phyloP scores from a whole-genome alignment of 1,140 invertebrate species.

The Drosophila littoralis region DNA sequence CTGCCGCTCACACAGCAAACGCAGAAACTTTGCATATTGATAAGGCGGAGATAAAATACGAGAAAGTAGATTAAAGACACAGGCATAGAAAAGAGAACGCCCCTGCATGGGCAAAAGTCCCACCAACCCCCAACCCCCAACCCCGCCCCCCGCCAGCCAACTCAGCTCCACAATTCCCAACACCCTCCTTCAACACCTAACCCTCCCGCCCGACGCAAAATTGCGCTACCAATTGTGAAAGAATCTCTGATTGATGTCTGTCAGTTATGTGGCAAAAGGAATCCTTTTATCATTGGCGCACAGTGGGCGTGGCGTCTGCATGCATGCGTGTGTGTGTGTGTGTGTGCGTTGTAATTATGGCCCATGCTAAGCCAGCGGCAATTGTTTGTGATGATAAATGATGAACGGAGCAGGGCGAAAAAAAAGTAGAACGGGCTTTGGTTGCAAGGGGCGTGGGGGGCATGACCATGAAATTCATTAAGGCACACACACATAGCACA shows the following conservation, averaged over 20 bases:
- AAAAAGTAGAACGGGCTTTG: not conserved
- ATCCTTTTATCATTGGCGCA: constrained; percentile 65
- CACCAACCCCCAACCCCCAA: no score
- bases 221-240: constrained; percentile 21
- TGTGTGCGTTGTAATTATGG: constrained; percentile 52
- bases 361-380: constrained; percentile 52
- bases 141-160: no score
- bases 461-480: constrained; percentile 56
- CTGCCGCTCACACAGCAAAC: constrained; percentile 5
- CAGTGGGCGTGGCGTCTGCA: constrained; percentile 18
- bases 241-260: constrained; percentile 76
- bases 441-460: not conserved
- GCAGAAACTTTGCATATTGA: constrained; percentile 75
- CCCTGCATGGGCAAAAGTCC: no score
- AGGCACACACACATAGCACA: constrained; percentile 4
- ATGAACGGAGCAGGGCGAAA: constrained; percentile 20
- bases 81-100: constrained; percentile 8
- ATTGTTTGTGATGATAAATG: constrained; percentile 62
- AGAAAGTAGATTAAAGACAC: constrained; percentile 56
- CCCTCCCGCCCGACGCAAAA: constrained; percentile 2
- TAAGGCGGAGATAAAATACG: constrained; percentile 67
- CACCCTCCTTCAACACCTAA: not conserved
- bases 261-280: constrained; percentile 49
- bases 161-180: not conserved
- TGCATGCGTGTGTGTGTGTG: constrained; percentile 18